Conservation (phyloP, 2,888 invertebrate species). For the Apodemia zela region DNA sequence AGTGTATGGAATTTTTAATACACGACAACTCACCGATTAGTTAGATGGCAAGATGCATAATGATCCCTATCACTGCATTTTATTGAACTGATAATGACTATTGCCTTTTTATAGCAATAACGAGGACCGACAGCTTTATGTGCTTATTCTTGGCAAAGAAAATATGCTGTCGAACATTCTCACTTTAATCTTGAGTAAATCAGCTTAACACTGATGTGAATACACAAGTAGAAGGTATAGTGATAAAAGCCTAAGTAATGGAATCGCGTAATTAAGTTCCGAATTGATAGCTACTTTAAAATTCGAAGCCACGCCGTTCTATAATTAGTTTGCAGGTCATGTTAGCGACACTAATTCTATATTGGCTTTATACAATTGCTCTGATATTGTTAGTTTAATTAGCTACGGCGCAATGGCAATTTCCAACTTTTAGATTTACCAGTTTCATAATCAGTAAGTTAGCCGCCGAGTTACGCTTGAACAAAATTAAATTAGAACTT, state of each 20-base stretch:
- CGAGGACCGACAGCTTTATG: too few relatives aligned
- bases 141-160: too few relatives aligned
- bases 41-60: too few relatives aligned
- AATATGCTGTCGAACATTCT: too few relatives aligned
- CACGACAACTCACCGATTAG: too few relatives aligned
- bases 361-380: conserved; percentile 7
- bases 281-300: conserved; percentile 12
- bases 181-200: background rate
- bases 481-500: background rate
- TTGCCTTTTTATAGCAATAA: too few relatives aligned
- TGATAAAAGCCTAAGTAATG: conserved; percentile 11
- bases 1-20: too few relatives aligned
- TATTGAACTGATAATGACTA: too few relatives aligned
- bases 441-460: conserved; percentile 1
- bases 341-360: conserved; percentile 3
- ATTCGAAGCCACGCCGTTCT: conserved; percentile 6
- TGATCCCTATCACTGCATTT: too few relatives aligned
- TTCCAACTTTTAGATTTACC: background rate
- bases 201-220: background rate
- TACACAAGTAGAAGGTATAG: conserved; percentile 1
- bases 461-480: background rate
- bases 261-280: conserved; percentile 1
- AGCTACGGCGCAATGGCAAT: background rate
- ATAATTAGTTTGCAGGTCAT: conserved; percentile 14
- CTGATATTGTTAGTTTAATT: conserved; percentile 5